A percentile compares a stretch with the other conserved stretches of the same genome.
These are phyloP conservation scores for Campylomormyrus numenius DNA, from an alignment of 2,113 vertebrate genomes.

Conservation along the genomic window DNA sequence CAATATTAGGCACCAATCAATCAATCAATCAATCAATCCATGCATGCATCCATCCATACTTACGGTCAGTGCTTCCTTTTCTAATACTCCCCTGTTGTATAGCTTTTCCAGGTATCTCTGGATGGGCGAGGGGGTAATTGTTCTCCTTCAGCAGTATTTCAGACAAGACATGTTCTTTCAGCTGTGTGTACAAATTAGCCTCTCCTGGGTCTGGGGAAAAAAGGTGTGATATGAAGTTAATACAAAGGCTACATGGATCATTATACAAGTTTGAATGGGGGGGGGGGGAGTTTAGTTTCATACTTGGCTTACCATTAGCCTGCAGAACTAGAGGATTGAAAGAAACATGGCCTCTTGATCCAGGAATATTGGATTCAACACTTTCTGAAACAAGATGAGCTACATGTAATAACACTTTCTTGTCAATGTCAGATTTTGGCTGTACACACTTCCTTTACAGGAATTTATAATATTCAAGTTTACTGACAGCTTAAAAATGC, in stretches of 20 bases:
- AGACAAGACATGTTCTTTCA: conserved; percentile 64
- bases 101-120: conserved; percentile 55
- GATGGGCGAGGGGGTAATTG: conserved; percentile 60
- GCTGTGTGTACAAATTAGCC: conserved; percentile 50
- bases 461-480: neutral
- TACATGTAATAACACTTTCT: neutral
- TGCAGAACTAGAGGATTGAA: conserved; percentile 41
- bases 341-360: conserved; percentile 51
- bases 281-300: neutral
- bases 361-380: conserved; percentile 30
- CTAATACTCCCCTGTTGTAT: conserved; percentile 51
- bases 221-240: neutral
- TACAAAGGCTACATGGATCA: neutral
- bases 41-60: neutral
- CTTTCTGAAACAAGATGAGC: conserved; percentile 39
- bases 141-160: conserved; percentile 59
- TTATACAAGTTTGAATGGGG: neutral
- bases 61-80: conserved; percentile 40
- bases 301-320: conserved; percentile 40
- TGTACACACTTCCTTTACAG: neutral
- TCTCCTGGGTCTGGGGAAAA: conserved; percentile 43
- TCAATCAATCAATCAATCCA: neutral
- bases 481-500: neutral
- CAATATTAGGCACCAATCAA: neutral
- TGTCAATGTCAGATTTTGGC: neutral